Evolutionary conservation across 1,140 invertebrate species (phyloP).

Genomic region (Zaprionus inermis): DNA sequence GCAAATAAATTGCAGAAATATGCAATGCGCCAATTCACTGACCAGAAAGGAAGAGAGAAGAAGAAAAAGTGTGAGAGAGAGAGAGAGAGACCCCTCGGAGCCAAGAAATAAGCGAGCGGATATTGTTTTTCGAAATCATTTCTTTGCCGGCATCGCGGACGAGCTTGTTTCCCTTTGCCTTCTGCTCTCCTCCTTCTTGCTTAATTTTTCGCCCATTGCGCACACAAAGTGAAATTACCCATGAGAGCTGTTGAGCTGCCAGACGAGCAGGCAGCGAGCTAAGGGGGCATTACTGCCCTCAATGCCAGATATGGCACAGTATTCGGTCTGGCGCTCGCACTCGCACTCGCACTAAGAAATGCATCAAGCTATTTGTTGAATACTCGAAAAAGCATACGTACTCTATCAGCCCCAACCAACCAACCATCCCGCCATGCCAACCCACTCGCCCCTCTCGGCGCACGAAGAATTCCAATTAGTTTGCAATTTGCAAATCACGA

Average conservation of each 20-base stretch:
- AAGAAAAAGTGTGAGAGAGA: background rate
- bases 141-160: constrained; percentile 39
- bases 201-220: constrained; percentile 64
- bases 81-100: constrained; percentile 11
- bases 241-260: constrained; percentile 44
- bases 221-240: constrained; percentile 69
- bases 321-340: constrained; percentile 1
- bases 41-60: background rate
- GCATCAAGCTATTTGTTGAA: constrained; percentile 56
- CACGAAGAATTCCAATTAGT: constrained; percentile 64
- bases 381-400: constrained; percentile 35
- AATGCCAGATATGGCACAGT: constrained; percentile 5
- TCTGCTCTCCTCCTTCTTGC: constrained; percentile 32
- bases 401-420: no score
- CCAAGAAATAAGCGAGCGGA: constrained; percentile 60
- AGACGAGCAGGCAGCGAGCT: background rate
- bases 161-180: constrained; percentile 27
- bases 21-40: constrained; percentile 63
- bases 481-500: constrained; percentile 66
- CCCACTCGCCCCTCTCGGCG: background rate
- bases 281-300: background rate
- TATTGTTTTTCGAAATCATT: constrained; percentile 74
- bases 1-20: constrained; percentile 67
- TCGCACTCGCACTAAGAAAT: constrained; percentile 32
- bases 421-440: no score